Evolutionary conservation across 2,888 invertebrate genomes (phyloP).

Genomic region (Mythimna pallens): DNA sequence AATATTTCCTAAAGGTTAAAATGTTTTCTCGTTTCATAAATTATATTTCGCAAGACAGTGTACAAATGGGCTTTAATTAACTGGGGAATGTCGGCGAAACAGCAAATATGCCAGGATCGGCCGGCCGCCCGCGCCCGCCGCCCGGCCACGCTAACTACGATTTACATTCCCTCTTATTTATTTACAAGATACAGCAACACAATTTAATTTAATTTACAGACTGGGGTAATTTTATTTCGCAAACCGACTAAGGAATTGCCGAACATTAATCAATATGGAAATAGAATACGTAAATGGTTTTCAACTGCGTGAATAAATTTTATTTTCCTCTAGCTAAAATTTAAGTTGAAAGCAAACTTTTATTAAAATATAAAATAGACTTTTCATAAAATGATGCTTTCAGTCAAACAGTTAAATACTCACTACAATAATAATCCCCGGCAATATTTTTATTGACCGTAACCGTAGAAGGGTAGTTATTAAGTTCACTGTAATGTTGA

Average conservation of each 20-base stretch:
- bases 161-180: conserved; percentile 84
- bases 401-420: conserved; percentile 38
- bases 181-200: conserved; percentile 78
- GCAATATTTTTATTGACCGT: conserved; percentile 28
- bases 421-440: conserved; percentile 44
- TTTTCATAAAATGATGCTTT: conserved; percentile 1
- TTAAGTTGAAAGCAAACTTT: neutral
- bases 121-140: conserved; percentile 69
- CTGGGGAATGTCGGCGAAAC: conserved; percentile 87
- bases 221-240: conserved; percentile 67
- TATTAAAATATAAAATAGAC: neutral
- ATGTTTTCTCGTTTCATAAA: conserved; percentile 84
- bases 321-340: neutral
- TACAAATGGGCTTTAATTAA: conserved; percentile 90
- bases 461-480: conserved; percentile 4
- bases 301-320: neutral
- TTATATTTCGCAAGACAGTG: conserved; percentile 87
- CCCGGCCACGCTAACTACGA: conserved; percentile 80
- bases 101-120: conserved; percentile 85
- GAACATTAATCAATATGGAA: conserved; percentile 51
- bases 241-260: conserved; percentile 43
- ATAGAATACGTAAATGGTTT: conserved; percentile 18
- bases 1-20: conserved; percentile 77
- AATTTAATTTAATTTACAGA: conserved; percentile 76
- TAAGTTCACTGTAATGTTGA: conserved; percentile 27